A percentile compares a stretch with the other conserved stretches of the same genome.
Conservation (phyloP, 2,797 vertebrate species). For the Stomatorhinus walkeri region DNA sequence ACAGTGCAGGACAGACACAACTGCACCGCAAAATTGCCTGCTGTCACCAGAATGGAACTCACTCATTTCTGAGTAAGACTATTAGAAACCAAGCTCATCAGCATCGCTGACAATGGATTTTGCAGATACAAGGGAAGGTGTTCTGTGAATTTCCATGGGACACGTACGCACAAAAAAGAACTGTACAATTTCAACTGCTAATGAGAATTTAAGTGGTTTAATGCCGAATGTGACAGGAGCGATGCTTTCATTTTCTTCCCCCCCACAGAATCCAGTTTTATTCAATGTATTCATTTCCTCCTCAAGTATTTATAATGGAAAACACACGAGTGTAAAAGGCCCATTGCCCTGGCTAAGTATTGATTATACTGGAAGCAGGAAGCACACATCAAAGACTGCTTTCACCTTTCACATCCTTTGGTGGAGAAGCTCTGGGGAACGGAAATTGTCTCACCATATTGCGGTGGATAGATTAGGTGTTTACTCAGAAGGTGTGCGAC, state of each 20-base stretch:
- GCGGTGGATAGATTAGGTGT: constrained; percentile 17
- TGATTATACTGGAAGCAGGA: constrained; percentile 35
- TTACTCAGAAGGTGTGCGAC: constrained; percentile 11
- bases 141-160: neutral
- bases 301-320: constrained; percentile 13
- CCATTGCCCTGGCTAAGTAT: constrained; percentile 27
- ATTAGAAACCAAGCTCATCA: neutral
- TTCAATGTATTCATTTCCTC: constrained; percentile 12
- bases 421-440: neutral
- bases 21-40: neutral
- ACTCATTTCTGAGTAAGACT: neutral
- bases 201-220: neutral
- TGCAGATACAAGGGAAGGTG: neutral
- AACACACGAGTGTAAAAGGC: constrained; percentile 16
- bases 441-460: constrained; percentile 16
- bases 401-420: constrained; percentile 29
- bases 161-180: neutral
- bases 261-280: neutral
- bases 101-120: neutral
- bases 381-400: constrained; percentile 41
- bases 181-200: neutral
- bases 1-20: neutral
- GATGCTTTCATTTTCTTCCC: neutral
- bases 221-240: neutral
- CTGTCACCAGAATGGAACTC: neutral